Conservation (phyloP, 2,113 vertebrate genomes). For the Meriones unguiculatus region DNA sequence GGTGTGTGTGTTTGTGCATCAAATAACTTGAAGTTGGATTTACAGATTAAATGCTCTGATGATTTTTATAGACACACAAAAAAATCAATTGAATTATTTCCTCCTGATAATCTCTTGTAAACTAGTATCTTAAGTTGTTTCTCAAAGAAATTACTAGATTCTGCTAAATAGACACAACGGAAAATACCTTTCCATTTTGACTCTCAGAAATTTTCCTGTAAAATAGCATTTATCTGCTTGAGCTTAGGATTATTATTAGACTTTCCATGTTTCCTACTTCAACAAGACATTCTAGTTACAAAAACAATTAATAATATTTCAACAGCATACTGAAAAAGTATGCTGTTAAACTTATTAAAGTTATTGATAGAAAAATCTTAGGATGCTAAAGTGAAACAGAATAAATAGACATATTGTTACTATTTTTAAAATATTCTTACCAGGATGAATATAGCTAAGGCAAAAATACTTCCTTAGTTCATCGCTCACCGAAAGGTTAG, state of each 20-base stretch:
- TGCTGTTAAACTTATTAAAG: constrained; percentile 89
- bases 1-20: not conserved
- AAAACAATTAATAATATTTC: constrained; percentile 65
- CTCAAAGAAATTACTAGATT: not conserved
- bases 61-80: not conserved
- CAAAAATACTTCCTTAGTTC: constrained; percentile 81
- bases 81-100: not conserved
- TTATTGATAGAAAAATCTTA: constrained; percentile 88
- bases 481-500: constrained; percentile 81
- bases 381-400: constrained; percentile 78
- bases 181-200: constrained; percentile 38
- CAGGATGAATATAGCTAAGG: constrained; percentile 40
- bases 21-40: not conserved
- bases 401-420: constrained; percentile 51
- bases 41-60: not conserved
- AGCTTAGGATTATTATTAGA: constrained; percentile 64
- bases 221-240: constrained; percentile 58
- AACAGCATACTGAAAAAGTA: constrained; percentile 77
- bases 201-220: not conserved
- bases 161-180: not conserved
- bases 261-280: constrained; percentile 68
- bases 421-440: constrained; percentile 78
- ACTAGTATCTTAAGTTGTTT: not conserved
- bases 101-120: not conserved
- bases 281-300: constrained; percentile 79